A percentile compares a stretch with the other conserved stretches of the same genome.
Evolutionary conservation across 2,113 vertebrate species (phyloP).

Genomic region (Equus quagga): DNA sequence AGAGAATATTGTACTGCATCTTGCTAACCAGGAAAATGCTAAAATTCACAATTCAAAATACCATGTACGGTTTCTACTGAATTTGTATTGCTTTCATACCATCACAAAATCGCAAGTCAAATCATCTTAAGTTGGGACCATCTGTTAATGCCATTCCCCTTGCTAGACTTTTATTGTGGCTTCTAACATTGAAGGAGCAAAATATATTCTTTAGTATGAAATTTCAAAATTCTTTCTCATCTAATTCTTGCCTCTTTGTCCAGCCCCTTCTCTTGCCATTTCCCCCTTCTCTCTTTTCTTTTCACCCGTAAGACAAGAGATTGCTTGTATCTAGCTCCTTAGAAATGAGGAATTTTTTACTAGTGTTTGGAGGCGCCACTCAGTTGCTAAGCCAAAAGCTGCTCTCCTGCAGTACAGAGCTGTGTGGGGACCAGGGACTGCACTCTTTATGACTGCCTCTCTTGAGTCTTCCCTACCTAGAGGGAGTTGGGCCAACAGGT

Average conservation of each 20-base stretch:
- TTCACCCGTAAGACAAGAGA: background rate
- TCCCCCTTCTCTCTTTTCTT: background rate
- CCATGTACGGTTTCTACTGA: too few relatives aligned
- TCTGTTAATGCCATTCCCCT: background rate
- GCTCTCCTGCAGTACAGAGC: background rate
- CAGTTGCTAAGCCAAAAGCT: background rate
- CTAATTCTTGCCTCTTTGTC: background rate
- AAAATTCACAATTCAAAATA: too few relatives aligned
- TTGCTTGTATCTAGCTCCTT: background rate
- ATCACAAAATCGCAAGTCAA: too few relatives aligned
- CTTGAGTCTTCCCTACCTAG: background rate
- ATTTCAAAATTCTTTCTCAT: background rate
- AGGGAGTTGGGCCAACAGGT: background rate
- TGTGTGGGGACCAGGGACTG: background rate
- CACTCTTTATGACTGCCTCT: background rate
- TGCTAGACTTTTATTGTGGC: background rate
- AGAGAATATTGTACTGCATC: too few relatives aligned
- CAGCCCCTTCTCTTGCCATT: background rate
- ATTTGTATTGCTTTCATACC: too few relatives aligned
- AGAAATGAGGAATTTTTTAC: background rate
- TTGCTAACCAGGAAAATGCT: too few relatives aligned
- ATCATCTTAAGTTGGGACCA: too few relatives aligned
- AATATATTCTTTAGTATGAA: background rate
- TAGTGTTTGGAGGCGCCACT: background rate
- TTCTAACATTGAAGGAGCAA: background rate